A percentile compares a stretch with the other conserved stretches of the same genome.
Evolutionary conservation across 2,797 vertebrate species (phyloP).

Genomic region (Gadopsis bispinosus): DNA sequence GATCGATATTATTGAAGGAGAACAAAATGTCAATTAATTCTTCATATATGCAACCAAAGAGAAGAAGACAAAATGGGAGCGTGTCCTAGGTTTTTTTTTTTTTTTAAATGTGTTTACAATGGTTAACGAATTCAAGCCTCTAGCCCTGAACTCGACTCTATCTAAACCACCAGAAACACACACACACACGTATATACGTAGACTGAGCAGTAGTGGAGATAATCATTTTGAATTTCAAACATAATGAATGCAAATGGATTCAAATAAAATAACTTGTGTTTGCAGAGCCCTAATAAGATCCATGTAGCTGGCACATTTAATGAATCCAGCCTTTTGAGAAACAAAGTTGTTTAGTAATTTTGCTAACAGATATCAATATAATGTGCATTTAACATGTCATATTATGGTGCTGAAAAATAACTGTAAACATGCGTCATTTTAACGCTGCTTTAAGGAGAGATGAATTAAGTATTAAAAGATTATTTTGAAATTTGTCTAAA

Average conservation of each 20-base stretch:
- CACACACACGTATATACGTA: constrained; percentile 9
- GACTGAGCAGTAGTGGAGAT: constrained; percentile 52
- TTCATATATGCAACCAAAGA: background rate
- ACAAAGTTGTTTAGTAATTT: background rate
- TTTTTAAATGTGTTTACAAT: constrained; percentile 26
- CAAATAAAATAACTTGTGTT: constrained; percentile 27
- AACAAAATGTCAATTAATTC: background rate
- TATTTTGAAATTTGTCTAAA: constrained; percentile 26
- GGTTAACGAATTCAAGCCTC: constrained; percentile 64
- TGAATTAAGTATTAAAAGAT: background rate
- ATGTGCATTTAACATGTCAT: constrained; percentile 7
- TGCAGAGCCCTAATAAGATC: background rate
- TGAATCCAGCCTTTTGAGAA: constrained; percentile 7
- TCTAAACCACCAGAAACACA: constrained; percentile 63
- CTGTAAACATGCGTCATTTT: background rate
- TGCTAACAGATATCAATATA: background rate
- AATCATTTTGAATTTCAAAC: constrained; percentile 73
- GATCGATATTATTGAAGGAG: background rate
- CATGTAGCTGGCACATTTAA: constrained; percentile 9
- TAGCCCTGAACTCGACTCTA: constrained; percentile 57
- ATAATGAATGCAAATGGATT: constrained; percentile 65
- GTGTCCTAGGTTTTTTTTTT: constrained; percentile 13
- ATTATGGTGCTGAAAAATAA: background rate
- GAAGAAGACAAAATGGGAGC: constrained; percentile 1
- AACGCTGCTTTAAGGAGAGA: constrained; percentile 9